Base-by-base conservation (phyloP, 2,113 vertebrate species). In the Gasterosteus nipponicus region DNA sequence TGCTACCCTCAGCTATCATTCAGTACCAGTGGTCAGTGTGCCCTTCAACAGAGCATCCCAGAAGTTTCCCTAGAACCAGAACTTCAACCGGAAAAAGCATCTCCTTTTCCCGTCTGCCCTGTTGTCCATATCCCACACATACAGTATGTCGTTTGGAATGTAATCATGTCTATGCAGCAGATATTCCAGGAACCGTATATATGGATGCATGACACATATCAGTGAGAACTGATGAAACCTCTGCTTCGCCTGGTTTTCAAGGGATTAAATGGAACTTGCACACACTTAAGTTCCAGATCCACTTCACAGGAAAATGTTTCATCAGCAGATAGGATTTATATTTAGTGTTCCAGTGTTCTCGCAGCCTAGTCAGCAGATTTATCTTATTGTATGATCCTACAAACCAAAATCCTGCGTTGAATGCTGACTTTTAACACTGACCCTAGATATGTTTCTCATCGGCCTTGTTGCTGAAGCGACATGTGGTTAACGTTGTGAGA, bases 161-260 rank as follows among this genome's bases (percentile, higher is more conserved):
- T 63, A 49, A 39, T 47, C 14, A n/a, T n/a, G 41, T 57, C 16
- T 3, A 38, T 68, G 29, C 46, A 44, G 12, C 33, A 57, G 64
- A 76, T 38, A 62, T 73, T 53, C 16, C 66, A 16, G 26, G 41
- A 42, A n/a, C 44, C 46, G 66, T 65, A 59, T 53, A 16, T 59
- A 71, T 63, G 35, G n/a, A 5, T 16, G 33, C 22, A 35, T 67
- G 78, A 64, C 72, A 58, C 53, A 49, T 57, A n/a, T n/a, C 7
- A 69, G 16, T 39, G 49, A 31, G 47, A 74, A 22, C 38, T 10
- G 53, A 72, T 65, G 29, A 49, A 57, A 58, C 41, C 59, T 16
- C 15, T 4, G 38, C 22, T 61, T 11, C n/a, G 9, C n/a, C 18
- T 33, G 38, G 56, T 44, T 38, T 56, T 56, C 12, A 29, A 26